Evolutionary conservation across 1,140 invertebrate species (phyloP).

Genomic region (Diprion similis): DNA sequence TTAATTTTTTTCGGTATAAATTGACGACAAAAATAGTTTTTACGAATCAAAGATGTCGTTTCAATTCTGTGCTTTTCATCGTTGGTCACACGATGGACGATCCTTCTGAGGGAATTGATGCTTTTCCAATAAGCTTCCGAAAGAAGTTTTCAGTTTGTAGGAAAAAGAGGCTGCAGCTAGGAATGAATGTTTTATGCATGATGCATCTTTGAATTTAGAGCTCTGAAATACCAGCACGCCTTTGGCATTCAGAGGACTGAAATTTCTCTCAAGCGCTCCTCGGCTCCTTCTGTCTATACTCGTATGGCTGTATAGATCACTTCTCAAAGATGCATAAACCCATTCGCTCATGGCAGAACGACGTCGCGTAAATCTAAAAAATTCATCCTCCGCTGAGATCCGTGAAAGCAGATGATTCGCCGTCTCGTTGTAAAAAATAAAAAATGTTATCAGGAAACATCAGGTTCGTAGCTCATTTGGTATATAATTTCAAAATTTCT

Average conservation of each 20-base stretch:
- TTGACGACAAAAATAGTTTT: too few species aligned
- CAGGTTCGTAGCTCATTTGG: neutral
- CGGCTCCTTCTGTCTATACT: neutral
- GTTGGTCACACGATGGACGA: too few species aligned
- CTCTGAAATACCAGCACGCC: neutral
- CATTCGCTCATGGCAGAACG: too few species aligned
- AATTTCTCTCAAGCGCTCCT: neutral
- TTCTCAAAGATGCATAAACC: too few species aligned
- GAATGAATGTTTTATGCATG: conserved; percentile 4
- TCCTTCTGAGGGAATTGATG: neutral
- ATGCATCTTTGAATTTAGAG: neutral
- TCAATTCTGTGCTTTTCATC: too few species aligned
- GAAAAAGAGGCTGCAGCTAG: neutral
- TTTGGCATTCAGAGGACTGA: conserved; percentile 2
- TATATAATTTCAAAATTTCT: neutral
- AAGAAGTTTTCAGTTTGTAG: neutral
- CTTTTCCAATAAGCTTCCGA: neutral
- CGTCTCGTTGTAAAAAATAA: too few species aligned
- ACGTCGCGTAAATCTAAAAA: too few species aligned
- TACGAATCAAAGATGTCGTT: too few species aligned
- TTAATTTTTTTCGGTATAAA: too few species aligned
- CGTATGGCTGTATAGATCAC: too few species aligned
- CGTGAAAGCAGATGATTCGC: too few species aligned
- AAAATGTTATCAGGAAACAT: neutral
- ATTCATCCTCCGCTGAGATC: too few species aligned